Evolutionary conservation across 2,888 invertebrate genomes (phyloP).

Genomic region (Tetragnatha montana): DNA sequence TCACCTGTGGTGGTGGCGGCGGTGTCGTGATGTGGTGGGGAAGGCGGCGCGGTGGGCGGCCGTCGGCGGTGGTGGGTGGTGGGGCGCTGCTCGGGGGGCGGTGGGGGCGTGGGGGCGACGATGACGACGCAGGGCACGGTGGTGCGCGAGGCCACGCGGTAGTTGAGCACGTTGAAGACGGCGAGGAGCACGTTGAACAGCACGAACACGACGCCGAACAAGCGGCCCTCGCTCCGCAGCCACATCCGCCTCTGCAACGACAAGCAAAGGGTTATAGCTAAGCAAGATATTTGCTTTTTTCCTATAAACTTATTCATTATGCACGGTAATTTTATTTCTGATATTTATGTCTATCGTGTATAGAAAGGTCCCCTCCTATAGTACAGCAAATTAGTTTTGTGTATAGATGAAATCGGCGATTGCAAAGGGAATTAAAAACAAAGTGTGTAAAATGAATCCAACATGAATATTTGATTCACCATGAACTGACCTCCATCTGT

Average conservation of each 20-base stretch:
- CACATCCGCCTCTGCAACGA: slow-evolving; percentile 60
- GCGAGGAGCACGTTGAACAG: slow-evolving; percentile 72
- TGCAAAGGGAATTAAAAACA: too few species aligned
- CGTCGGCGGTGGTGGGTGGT: neutral
- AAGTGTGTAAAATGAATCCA: too few species aligned
- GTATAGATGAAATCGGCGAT: too few species aligned
- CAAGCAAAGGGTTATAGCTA: too few species aligned
- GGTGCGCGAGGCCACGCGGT: slow-evolving; percentile 62
- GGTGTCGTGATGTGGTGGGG: slow-evolving; percentile 15
- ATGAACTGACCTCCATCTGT: too few species aligned
- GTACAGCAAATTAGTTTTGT: too few species aligned
- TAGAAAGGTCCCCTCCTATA: too few species aligned
- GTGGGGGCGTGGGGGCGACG: slow-evolving; percentile 55
- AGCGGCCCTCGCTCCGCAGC: slow-evolving; percentile 69
- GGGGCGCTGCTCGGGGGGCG: neutral
- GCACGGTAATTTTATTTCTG: too few species aligned
- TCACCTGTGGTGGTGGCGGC: slow-evolving; percentile 4
- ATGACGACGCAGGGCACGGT: slow-evolving; percentile 68
- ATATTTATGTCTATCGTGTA: too few species aligned
- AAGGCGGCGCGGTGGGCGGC: neutral
- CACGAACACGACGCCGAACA: slow-evolving; percentile 71
- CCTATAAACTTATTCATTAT: too few species aligned
- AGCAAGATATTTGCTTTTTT: too few species aligned
- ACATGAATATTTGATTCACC: too few species aligned
- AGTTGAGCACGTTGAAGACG: slow-evolving; percentile 71